Evolutionary conservation across 2,113 vertebrate species (phyloP), one percentile per base, ranked within the genome.

Genomic region (Pteropus alecto): DNA sequence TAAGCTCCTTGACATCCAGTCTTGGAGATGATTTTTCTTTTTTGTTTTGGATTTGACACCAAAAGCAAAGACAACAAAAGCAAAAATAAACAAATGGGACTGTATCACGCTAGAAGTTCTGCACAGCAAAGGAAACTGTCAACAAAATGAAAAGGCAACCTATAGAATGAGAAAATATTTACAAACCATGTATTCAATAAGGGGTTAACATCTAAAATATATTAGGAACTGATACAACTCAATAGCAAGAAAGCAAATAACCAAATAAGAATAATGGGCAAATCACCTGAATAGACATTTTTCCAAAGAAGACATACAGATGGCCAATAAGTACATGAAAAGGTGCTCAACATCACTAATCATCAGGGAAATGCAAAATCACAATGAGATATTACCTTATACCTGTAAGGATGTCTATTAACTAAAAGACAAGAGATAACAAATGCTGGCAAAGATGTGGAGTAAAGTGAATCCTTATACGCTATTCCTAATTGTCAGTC

Each of bases 31-130:
- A 74, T 19, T 24, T 54, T 60, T 74, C 46, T 48, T 15, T 48
- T 48, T 48, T 48, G 14, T 48, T 90, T 68, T 86, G 28, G 48
- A 48, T 41, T 67, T 60, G 13, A 87, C 56, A 24, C 12, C 73
- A 87, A 61, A 87, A 93, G 7, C 63, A 93, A 87, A 93, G 54
- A n/a, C 24, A 87, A 60, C 22, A 90, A 56, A 90, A 90, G 76
- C 9, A 18, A 61, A 93, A 77, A 61, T 33, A 93, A 81, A 58
- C n/a, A 58, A 51, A 10, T 41, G 19, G 14, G 12, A 33, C 19
- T 38, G 70, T 14, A 70, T 87, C 54, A 79, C 70, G 48, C 4
- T 61, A 58, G 79, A 70, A 87, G 43, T 26, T 81, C 51, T 79
- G 18, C 63, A 70, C 33, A 70, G 41, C 41, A 70, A 86, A 93